phyloP scores from a whole-genome alignment of 2,797 vertebrate species.

The Ispidina picta region DNA sequence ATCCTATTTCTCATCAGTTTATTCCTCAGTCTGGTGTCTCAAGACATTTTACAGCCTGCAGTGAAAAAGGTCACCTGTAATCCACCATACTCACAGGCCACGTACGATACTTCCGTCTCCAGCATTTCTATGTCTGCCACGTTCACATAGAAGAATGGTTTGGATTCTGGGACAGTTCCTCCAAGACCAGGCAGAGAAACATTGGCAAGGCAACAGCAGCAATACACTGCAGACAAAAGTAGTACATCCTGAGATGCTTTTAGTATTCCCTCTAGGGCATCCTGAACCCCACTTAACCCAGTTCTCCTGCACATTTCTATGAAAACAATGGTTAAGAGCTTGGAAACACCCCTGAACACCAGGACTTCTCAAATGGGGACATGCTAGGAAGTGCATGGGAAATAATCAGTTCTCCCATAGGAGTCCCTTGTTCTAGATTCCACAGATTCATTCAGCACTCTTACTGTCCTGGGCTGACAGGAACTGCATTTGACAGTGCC shows the following conservation, averaged over 20 bases:
- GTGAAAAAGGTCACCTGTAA: background rate
- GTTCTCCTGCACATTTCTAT: background rate
- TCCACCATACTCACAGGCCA: slow-evolving; percentile 90
- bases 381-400: background rate
- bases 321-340: background rate
- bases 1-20: background rate
- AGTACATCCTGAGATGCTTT: background rate
- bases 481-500: background rate
- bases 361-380: background rate
- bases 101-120: slow-evolving; percentile 92
- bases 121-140: slow-evolving; percentile 93
- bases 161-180: slow-evolving; percentile 89
- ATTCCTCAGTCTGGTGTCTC: background rate
- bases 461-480: background rate
- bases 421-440: background rate
- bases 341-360: background rate
- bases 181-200: slow-evolving; percentile 93
- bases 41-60: slow-evolving; percentile 6
- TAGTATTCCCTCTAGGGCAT: background rate
- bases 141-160: slow-evolving; percentile 98
- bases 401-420: background rate
- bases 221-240: slow-evolving; percentile 85
- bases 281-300: background rate
- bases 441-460: background rate
- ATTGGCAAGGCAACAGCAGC: slow-evolving; percentile 97